These are phyloP conservation scores for Eremobia ochroleuca DNA, from an alignment of 2,888 invertebrate species.

Conservation along the genomic window DNA sequence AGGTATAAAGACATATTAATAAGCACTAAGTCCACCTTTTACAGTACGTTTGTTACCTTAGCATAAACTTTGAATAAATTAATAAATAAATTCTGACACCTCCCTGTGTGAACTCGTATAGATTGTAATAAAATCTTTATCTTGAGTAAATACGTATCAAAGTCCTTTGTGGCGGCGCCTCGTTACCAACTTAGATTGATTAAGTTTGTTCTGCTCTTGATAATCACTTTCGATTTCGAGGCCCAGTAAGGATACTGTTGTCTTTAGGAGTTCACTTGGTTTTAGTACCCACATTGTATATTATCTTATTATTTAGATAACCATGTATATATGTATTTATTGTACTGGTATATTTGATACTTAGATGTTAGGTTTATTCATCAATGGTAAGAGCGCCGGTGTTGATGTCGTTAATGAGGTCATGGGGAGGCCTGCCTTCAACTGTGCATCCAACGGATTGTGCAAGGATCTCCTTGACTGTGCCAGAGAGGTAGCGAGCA, in stretches of 20 bases:
- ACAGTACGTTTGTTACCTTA: too few species aligned
- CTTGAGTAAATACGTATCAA: constrained; percentile 74
- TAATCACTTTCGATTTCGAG: constrained; percentile 65
- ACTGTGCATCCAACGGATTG: constrained; percentile 98
- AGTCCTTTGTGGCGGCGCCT: constrained; percentile 64
- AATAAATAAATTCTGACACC: constrained; percentile 21
- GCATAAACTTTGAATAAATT: neutral
- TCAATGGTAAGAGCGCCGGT: constrained; percentile 93
- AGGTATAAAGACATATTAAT: neutral
- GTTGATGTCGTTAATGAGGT: constrained; percentile 98
- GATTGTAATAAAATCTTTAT: constrained; percentile 71
- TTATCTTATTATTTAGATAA: neutral
- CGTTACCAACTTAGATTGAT: constrained; percentile 80
- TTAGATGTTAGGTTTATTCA: constrained; percentile 83
- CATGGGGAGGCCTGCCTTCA: constrained; percentile 97
- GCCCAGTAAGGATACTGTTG: constrained; percentile 48
- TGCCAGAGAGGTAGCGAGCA: constrained; percentile 97
- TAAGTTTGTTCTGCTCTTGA: constrained; percentile 76
- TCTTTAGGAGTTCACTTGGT: constrained; percentile 29
- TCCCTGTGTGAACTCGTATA: constrained; percentile 58
- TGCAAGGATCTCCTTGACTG: constrained; percentile 98
- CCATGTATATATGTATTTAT: neutral
- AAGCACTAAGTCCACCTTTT: neutral
- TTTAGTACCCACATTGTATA: constrained; percentile 6
- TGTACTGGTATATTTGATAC: constrained; percentile 28